phyloP scores from a whole-genome alignment of 2,113 vertebrate species.

The Nansenia antarctica region DNA sequence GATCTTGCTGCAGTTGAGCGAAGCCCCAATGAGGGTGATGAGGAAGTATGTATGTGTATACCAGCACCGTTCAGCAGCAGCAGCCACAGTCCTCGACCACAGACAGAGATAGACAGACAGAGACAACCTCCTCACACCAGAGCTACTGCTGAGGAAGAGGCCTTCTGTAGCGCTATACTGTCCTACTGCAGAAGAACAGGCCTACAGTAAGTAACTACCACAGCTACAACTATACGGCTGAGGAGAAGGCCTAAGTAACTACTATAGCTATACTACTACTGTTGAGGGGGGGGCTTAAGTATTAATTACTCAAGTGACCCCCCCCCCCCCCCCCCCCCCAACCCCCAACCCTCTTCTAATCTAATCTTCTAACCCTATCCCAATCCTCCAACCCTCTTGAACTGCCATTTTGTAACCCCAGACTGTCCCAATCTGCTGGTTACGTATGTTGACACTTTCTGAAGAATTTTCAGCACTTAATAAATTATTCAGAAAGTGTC shows the following conservation, averaged over 20 bases:
- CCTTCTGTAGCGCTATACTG: background rate
- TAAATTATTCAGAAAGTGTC: constrained; percentile 56
- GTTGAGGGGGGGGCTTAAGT: no score
- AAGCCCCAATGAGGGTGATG: constrained; percentile 19
- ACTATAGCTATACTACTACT: no score
- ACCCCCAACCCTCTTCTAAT: background rate
- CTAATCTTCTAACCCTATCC: background rate
- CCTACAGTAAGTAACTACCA: no score
- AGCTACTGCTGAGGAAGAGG: background rate
- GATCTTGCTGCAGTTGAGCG: background rate
- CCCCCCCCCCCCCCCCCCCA: background rate
- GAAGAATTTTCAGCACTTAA: no score
- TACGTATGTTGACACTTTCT: constrained; percentile 53
- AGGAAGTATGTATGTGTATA: constrained; percentile 57
- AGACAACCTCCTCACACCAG: background rate
- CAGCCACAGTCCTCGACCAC: constrained; percentile 38
- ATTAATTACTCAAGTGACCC: background rate
- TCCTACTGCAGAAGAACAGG: no score
- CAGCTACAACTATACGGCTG: no score
- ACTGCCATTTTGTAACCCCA: constrained; percentile 38
- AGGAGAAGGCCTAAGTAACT: no score
- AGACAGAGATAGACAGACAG: constrained; percentile 27
- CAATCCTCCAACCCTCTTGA: constrained; percentile 2
- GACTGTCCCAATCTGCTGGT: constrained; percentile 27
- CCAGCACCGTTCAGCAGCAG: constrained; percentile 11